These are phyloP conservation scores for Chrysochloris asiatica DNA, from an alignment of 2,113 vertebrate species.

Conservation along the genomic window DNA sequence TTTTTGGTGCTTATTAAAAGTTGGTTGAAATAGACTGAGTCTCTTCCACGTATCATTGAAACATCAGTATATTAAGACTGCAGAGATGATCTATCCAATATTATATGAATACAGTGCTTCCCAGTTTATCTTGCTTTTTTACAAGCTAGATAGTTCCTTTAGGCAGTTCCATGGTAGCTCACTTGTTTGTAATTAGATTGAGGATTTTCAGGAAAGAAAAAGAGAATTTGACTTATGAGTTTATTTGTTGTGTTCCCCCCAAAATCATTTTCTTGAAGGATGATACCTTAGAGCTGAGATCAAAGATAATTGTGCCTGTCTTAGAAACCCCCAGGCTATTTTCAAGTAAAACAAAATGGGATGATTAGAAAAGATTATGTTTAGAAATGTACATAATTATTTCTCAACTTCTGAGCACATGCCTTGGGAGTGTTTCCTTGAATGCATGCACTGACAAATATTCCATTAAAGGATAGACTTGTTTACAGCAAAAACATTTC, in stretches of 20 bases:
- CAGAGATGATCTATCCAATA: neutral
- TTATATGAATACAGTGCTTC: neutral
- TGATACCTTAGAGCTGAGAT: constrained; percentile 63
- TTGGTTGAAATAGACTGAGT: neutral
- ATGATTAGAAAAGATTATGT: constrained; percentile 78
- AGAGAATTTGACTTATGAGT: constrained; percentile 43
- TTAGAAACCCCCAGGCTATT: constrained; percentile 71
- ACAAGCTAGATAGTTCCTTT: constrained; percentile 51
- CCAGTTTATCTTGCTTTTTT: constrained; percentile 30
- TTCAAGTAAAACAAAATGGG: constrained; percentile 75
- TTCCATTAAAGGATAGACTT: constrained; percentile 69
- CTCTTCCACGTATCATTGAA: neutral
- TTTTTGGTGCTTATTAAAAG: neutral
- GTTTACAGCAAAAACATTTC: constrained; percentile 62
- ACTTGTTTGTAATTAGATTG: constrained; percentile 64
- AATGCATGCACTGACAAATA: constrained; percentile 49
- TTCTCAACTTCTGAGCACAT: constrained; percentile 74
- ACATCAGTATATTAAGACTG: neutral
- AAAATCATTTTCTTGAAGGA: constrained; percentile 60
- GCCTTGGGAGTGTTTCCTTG: constrained; percentile 53
- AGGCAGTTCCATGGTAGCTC: neutral
- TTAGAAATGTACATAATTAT: constrained; percentile 76
- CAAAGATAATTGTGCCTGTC: constrained; percentile 71
- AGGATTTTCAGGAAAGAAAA: constrained; percentile 52
- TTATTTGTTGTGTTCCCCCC: neutral